Percentiles rank a stretch among this genome's conserved stretches.
Conservation (phyloP, 2,113 vertebrate species). For the Otocyon megalotis region DNA sequence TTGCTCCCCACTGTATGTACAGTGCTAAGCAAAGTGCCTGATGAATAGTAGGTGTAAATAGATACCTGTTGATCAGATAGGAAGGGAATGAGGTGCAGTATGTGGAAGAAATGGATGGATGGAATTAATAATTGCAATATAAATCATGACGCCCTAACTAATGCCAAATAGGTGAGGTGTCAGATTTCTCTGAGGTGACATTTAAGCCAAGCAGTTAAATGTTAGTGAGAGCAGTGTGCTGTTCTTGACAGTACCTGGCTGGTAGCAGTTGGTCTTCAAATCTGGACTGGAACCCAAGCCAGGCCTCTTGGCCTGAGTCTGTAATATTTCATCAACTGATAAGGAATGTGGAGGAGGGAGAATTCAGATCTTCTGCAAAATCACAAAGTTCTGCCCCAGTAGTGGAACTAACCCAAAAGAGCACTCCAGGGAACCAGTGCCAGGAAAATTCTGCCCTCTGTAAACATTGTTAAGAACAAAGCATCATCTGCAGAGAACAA, state of each 20-base stretch:
- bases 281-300: neutral
- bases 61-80: neutral
- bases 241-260: neutral
- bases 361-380: neutral
- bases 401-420: neutral
- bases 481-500: neutral
- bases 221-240: neutral
- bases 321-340: neutral
- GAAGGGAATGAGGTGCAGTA: neutral
- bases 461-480: constrained; percentile 12
- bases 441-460: constrained; percentile 11
- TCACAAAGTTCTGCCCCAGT: neutral
- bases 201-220: neutral
- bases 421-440: neutral
- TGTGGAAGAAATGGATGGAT: neutral
- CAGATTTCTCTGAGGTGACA: neutral
- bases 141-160: neutral
- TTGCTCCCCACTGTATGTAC: neutral
- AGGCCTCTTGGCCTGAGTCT: neutral
- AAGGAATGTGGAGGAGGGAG: neutral
- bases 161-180: neutral
- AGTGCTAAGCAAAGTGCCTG: neutral
- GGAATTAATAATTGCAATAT: neutral
- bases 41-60: neutral
- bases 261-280: neutral